Percentiles rank a stretch among this genome's conserved stretches.
Evolutionary conservation across 2,113 vertebrate genomes (phyloP).

Genomic region (Rhagologus leucostigma): DNA sequence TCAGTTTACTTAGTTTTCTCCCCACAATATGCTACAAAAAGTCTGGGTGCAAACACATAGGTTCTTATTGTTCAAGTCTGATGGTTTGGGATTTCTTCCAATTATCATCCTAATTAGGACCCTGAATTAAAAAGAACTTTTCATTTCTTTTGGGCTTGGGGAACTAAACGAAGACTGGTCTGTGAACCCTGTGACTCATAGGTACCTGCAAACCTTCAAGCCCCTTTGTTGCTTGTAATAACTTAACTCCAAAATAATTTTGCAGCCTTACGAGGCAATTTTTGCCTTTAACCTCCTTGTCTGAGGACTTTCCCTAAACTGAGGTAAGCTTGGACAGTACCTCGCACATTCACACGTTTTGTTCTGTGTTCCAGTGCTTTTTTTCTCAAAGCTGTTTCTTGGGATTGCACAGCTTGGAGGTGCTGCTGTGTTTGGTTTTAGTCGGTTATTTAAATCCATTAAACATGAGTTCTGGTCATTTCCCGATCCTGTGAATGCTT

Average conservation of each 20-base stretch:
- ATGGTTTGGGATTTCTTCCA: background rate
- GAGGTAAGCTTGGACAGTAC: background rate
- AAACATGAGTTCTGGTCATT: background rate
- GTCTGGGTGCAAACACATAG: background rate
- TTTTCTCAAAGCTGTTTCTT: background rate
- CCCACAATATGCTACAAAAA: background rate
- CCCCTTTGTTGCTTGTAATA: background rate
- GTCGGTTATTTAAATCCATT: background rate
- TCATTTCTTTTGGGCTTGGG: background rate
- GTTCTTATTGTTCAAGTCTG: background rate
- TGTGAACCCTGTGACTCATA: background rate
- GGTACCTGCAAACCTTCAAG: background rate
- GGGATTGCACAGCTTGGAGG: background rate
- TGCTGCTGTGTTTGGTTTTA: background rate
- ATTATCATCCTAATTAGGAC: background rate
- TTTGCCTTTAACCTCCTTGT: background rate
- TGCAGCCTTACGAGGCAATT: background rate
- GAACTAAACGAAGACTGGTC: background rate
- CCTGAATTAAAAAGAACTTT: background rate
- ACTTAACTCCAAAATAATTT: background rate
- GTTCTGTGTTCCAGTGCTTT: background rate
- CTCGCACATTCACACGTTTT: accelerated
- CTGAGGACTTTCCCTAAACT: background rate
- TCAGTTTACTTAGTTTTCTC: background rate
- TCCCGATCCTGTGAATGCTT: background rate